phyloP scores from a whole-genome alignment of 2,113 vertebrate species.

The Onychostruthus taczanowskii region DNA sequence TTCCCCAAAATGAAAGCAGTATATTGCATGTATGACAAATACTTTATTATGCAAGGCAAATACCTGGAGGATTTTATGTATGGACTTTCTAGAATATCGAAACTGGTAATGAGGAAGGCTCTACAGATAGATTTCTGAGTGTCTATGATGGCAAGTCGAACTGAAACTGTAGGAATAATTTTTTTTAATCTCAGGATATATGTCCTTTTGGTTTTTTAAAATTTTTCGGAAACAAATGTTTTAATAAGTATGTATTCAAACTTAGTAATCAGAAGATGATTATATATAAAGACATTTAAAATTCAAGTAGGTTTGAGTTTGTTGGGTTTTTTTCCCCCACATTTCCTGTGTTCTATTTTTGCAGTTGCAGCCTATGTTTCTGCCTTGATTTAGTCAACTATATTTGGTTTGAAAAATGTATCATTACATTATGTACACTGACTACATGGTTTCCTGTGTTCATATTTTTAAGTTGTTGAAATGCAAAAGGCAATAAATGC shows the following conservation, averaged over 20 bases:
- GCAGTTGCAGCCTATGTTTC: background rate
- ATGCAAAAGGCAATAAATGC: background rate
- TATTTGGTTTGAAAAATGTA: slow-evolving; percentile 28
- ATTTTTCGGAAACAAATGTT: background rate
- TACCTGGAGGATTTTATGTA: background rate
- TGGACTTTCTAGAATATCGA: background rate
- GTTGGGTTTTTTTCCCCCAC: background rate
- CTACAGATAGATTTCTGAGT: background rate
- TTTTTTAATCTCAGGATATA: background rate
- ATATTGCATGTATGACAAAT: background rate
- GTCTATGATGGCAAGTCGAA: background rate
- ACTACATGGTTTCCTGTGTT: background rate
- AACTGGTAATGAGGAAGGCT: background rate
- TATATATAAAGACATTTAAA: background rate
- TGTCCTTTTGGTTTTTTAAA: background rate
- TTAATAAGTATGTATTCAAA: background rate
- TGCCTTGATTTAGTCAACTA: slow-evolving; percentile 35
- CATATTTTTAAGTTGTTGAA: background rate
- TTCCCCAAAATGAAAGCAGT: background rate
- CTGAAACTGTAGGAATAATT: background rate
- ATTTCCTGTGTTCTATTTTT: slow-evolving; percentile 28
- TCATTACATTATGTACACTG: background rate
- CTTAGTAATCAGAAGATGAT: slow-evolving; percentile 9
- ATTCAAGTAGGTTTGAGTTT: background rate
- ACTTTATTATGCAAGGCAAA: background rate